phyloP scores from a whole-genome alignment of 2,797 vertebrate species.

The Pterois miles region DNA sequence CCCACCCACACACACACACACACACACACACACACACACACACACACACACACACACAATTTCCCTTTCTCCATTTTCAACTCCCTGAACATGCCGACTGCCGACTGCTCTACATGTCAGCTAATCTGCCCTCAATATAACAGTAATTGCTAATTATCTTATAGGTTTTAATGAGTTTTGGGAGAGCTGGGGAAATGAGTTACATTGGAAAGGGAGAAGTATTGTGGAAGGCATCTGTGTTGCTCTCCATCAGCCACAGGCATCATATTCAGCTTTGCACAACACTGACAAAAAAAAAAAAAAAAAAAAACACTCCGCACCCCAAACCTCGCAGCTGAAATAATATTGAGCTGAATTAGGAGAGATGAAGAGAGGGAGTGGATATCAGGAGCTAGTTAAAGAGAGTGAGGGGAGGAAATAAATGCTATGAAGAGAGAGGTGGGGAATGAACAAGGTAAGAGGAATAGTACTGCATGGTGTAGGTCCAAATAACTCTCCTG shows the following conservation, averaged over 20 bases:
- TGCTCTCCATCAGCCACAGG: constrained; percentile 33
- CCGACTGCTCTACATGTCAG: constrained; percentile 81
- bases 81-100: constrained; percentile 72
- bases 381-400: constrained; percentile 27
- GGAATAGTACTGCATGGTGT: background rate
- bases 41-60: background rate
- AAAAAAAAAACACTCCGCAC: constrained; percentile 11
- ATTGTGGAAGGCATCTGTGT: constrained; percentile 34
- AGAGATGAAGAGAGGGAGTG: constrained; percentile 10
- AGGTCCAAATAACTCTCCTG: background rate
- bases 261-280: constrained; percentile 15
- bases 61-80: constrained; percentile 62
- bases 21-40: no score
- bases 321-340: constrained; percentile 36
- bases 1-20: no score
- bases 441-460: constrained; percentile 12
- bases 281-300: constrained; percentile 30
- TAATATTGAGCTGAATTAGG: constrained; percentile 40
- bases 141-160: constrained; percentile 83
- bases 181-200: constrained; percentile 63
- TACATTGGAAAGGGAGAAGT: constrained; percentile 35
- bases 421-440: background rate
- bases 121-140: constrained; percentile 84
- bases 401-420: background rate
- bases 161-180: constrained; percentile 84